Percentiles rank a stretch among this genome's conserved stretches.
Evolutionary conservation across 2,888 invertebrate species (phyloP).

Genomic region (Saturnia pavonia): DNA sequence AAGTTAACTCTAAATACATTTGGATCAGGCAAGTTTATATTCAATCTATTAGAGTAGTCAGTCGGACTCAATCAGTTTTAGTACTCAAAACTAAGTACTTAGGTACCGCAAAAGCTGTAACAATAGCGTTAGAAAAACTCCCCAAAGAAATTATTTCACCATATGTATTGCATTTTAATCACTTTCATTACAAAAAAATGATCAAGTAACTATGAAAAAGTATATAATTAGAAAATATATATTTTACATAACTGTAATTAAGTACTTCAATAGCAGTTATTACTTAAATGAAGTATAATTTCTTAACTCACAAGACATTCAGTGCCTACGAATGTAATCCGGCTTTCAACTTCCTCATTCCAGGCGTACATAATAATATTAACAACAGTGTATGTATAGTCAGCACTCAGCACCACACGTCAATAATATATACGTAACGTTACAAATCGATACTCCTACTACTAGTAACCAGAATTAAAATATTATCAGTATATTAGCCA

Average conservation of each 20-base stretch:
- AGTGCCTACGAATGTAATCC: neutral
- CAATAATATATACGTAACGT: slow-evolving; percentile 20
- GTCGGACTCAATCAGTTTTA: too few relatives aligned
- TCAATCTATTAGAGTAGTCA: too few relatives aligned
- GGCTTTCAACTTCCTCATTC: slow-evolving; percentile 38
- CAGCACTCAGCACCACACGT: neutral
- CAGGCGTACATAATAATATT: slow-evolving; percentile 29
- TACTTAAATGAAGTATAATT: neutral
- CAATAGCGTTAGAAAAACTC: too few relatives aligned
- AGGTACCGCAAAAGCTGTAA: too few relatives aligned
- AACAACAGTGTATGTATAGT: slow-evolving; percentile 14
- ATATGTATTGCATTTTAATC: neutral
- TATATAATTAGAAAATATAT: neutral
- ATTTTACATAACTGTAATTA: neutral
- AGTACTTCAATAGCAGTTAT: neutral
- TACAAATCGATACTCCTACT: slow-evolving; percentile 5
- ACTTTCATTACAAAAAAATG: neutral
- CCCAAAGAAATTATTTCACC: neutral
- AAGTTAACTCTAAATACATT: too few relatives aligned
- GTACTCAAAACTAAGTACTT: too few relatives aligned
- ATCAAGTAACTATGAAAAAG: neutral
- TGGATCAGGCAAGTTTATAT: too few relatives aligned
- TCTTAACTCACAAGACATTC: neutral
- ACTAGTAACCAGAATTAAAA: slow-evolving; percentile 7
- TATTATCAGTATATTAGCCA: neutral